Percentiles rank a stretch among this genome's conserved stretches.
Conservation (phyloP, 2,888 invertebrate genomes). For the Mellilla xanthometata region DNA sequence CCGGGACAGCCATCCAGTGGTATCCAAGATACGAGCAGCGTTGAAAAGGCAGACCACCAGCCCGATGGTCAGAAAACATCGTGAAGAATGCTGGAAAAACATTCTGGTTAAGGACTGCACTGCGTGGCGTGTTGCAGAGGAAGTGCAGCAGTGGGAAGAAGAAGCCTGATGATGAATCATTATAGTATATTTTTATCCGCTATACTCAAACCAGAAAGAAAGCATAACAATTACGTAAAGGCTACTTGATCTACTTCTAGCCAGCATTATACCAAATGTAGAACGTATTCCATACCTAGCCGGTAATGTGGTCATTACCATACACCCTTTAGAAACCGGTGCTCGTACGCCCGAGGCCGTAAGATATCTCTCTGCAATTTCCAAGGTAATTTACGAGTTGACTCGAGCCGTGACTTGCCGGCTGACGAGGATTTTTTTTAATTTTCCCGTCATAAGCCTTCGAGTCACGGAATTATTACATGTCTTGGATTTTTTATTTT, state of each 20-base stretch:
- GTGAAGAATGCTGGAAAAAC: too few relatives aligned
- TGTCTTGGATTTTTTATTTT: too few relatives aligned
- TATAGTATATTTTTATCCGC: too few relatives aligned
- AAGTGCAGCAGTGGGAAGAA: too few relatives aligned
- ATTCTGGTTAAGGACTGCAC: too few relatives aligned
- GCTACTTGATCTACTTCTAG: background rate
- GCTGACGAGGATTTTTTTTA: conserved; percentile 43
- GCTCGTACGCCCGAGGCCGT: conserved; percentile 17
- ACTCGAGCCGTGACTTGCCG: conserved; percentile 41
- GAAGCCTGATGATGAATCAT: too few relatives aligned
- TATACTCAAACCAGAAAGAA: background rate
- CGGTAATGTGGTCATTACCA: background rate
- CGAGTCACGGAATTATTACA: background rate
- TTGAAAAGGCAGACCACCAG: too few relatives aligned
- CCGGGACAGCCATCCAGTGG: too few relatives aligned
- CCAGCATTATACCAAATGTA: background rate
- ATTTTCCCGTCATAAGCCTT: conserved; percentile 39
- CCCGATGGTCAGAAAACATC: too few relatives aligned
- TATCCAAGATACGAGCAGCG: too few relatives aligned
- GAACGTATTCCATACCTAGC: background rate
- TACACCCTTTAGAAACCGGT: background rate
- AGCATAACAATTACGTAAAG: background rate
- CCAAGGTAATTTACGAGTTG: conserved; percentile 42
- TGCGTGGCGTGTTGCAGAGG: too few relatives aligned
- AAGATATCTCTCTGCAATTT: conserved; percentile 38